Evolutionary conservation across 37 sponge, comb jelly and placozoan species (phyloP), one percentile per base, ranked within the genome.

Genomic region (Ephydatia muelleri): DNA sequence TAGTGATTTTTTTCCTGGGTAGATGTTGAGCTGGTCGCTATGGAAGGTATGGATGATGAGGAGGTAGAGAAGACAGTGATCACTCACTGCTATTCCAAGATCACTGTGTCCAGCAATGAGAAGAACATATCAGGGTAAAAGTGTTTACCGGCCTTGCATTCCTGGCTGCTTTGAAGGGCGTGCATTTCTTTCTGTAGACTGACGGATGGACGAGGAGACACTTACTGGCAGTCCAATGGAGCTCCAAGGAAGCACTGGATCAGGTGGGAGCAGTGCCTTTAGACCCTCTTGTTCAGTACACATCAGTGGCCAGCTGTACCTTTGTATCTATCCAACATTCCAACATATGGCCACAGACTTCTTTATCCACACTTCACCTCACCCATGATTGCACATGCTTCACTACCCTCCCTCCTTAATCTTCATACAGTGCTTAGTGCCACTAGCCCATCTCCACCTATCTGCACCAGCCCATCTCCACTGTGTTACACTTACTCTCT

Each of bases 141-240:
- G 9, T 57, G 1, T 57, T 21, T 19, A 57, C 19, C 19, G 19
- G 19, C 57, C 12, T 16, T 13, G 57, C 57, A 21, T 76, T n/a
- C 21, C 25, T 38, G 19, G 19, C 14, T 57, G 57, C 57, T 57
- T 43, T 3, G 6, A 43, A 57, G 12, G 0, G 32, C 70, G 12
- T 39, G 12, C n/a, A 36, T 30, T 67, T n/a, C 57, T 27, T 71
- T 33, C 4, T 28, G 25, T 71, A 86, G 87, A 49, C 76, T 94
- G 22, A 39, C 73, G 66, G 92, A 94, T 70, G 73, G 37, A 38
- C 36, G 57, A 47, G 48, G 34, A 21, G 72, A 81, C 40, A 90
- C 88, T 2, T 94, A 88, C 71, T 94, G 95, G 93, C 95, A 94
- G 80, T 94, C 95, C n/a, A 91, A 83, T 89, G 95, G 95, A 0